Percentiles rank a stretch among this genome's conserved stretches.
Evolutionary conservation across 2,888 invertebrate species (phyloP).

Genomic region (Chloroclystis v-ata): DNA sequence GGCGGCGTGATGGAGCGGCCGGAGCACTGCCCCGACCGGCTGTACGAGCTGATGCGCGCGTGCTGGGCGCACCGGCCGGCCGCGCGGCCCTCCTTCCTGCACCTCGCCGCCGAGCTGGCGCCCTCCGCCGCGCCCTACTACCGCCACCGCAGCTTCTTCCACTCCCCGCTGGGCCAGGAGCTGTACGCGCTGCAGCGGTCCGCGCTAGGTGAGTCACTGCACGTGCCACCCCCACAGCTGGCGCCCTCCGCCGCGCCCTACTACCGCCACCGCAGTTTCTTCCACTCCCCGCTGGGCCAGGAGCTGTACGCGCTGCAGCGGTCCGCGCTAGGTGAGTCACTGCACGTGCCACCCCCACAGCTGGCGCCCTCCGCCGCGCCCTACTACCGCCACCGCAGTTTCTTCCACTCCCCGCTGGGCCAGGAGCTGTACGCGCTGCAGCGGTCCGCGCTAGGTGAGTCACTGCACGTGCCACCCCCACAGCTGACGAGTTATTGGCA

Average conservation of each 20-base stretch:
- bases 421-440: constrained; percentile 75
- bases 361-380: constrained; percentile 82
- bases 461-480: constrained; percentile 59
- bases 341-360: constrained; percentile 69
- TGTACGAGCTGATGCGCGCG: constrained; percentile 93
- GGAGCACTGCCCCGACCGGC: constrained; percentile 94
- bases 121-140: constrained; percentile 81
- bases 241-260: constrained; percentile 80
- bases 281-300: constrained; percentile 80
- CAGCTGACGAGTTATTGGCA: too few species aligned
- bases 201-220: constrained; percentile 42
- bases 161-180: constrained; percentile 80
- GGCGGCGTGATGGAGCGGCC: constrained; percentile 97
- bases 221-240: constrained; percentile 78
- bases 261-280: constrained; percentile 80
- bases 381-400: constrained; percentile 78
- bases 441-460: constrained; percentile 47
- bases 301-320: constrained; percentile 72
- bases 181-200: constrained; percentile 64
- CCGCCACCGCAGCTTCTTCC: constrained; percentile 80
- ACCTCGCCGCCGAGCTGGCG: constrained; percentile 85
- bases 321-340: constrained; percentile 45
- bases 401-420: constrained; percentile 80
- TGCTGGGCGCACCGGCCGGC: constrained; percentile 94
- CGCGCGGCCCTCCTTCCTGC: constrained; percentile 90